A percentile compares a stretch with the other conserved stretches of the same genome.
Evolutionary conservation across 1,140 invertebrate genomes (phyloP).

Genomic region (Prorops nasuta): DNA sequence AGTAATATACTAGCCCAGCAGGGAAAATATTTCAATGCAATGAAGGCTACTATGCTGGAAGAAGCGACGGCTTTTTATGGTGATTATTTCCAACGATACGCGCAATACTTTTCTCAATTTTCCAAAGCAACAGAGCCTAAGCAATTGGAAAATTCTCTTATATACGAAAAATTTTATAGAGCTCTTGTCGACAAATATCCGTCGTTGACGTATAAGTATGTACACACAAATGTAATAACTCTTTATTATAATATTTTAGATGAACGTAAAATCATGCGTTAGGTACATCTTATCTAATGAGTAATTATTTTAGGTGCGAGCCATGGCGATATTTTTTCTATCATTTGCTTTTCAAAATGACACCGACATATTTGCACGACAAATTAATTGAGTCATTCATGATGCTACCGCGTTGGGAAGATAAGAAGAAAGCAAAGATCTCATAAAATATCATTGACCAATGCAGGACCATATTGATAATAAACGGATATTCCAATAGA

Average conservation of each 20-base stretch:
- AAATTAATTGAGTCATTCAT: conserved; percentile 59
- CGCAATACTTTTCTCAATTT: conserved; percentile 56
- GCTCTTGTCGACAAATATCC: conserved; percentile 58
- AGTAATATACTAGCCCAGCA: conserved; percentile 62
- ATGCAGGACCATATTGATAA: no score
- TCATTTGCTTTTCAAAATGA: conserved; percentile 55
- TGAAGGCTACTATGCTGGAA: conserved; percentile 54
- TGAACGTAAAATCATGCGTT: neutral
- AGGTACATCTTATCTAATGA: neutral
- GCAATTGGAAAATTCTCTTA: conserved; percentile 47
- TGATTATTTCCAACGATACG: conserved; percentile 59
- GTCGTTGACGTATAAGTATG: conserved; percentile 55
- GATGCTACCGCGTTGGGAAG: conserved; percentile 51
- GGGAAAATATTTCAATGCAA: conserved; percentile 54
- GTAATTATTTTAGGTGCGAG: conserved; percentile 34
- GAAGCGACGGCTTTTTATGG: conserved; percentile 59
- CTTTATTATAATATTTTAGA: conserved; percentile 2
- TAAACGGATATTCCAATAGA: no score
- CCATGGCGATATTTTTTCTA: conserved; percentile 54
- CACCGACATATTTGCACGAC: conserved; percentile 56
- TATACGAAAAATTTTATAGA: conserved; percentile 58
- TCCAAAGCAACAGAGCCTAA: conserved; percentile 36
- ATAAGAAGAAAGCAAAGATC: conserved; percentile 1
- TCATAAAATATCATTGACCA: no score
- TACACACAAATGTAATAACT: neutral